Conservation (phyloP, 2,113 vertebrate species). For the Cyphomyrus discorhynchus region DNA sequence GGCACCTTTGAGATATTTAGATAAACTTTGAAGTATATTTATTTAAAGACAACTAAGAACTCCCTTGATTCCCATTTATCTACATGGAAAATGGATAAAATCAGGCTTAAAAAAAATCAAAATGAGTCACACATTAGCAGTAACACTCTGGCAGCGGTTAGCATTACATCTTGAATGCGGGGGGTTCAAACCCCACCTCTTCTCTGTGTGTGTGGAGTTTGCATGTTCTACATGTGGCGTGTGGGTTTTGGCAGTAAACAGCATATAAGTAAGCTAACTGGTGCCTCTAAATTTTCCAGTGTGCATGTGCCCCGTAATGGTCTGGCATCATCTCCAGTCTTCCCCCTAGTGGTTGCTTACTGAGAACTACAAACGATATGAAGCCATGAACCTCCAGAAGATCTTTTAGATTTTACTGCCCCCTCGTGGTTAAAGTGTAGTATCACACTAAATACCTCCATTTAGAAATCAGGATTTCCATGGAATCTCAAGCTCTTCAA, state of each 20-base stretch:
- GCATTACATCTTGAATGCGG: background rate
- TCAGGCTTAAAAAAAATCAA: background rate
- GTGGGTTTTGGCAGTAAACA: background rate
- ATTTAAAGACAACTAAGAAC: background rate
- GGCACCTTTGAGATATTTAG: background rate
- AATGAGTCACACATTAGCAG: background rate
- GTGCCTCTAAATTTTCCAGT: background rate
- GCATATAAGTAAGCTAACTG: background rate
- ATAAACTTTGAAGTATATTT: background rate
- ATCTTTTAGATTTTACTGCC: constrained; percentile 8
- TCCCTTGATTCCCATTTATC: background rate
- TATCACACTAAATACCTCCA: background rate
- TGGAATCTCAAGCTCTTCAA: background rate
- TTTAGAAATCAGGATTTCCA: background rate
- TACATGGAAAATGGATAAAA: background rate
- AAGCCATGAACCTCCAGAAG: background rate
- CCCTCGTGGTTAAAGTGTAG: background rate
- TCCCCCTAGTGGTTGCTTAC: background rate
- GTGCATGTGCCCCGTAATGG: background rate
- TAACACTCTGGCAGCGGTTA: background rate
- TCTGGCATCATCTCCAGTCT: background rate
- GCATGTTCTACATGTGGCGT: background rate
- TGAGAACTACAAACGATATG: background rate
- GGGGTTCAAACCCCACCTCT: background rate
- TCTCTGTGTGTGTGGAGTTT: background rate